Conservation (phyloP, 1,140 invertebrate species). For the Melanaphis sacchari region DNA sequence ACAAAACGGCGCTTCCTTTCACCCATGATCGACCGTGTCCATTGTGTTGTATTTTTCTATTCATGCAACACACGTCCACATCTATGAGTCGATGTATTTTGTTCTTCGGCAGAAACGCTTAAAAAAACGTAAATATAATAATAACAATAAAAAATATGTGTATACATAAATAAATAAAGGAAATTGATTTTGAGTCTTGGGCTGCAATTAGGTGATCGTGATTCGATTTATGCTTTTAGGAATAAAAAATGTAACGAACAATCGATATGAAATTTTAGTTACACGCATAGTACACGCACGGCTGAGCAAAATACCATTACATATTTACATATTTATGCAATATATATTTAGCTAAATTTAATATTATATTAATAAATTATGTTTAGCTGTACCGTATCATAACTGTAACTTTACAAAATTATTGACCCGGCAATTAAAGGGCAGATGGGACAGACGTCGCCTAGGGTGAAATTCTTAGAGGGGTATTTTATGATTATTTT, state of each 20-base stretch:
- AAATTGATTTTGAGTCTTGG: conserved; percentile 19
- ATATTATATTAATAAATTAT: neutral
- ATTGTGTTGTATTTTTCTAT: conserved; percentile 2
- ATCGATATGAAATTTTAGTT: conserved; percentile 4
- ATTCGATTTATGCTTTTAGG: conserved; percentile 4
- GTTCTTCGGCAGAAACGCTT: neutral
- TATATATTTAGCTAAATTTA: neutral
- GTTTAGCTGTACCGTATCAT: neutral
- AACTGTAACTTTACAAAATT: neutral
- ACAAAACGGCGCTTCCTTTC: conserved; percentile 54
- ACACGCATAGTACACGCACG: conserved; percentile 7
- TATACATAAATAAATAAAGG: neutral
- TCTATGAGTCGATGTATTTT: neutral
- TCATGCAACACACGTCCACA: neutral
- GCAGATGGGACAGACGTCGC: neutral
- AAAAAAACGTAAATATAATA: neutral
- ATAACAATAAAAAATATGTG: conserved; percentile 6
- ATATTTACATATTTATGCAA: conserved; percentile 22
- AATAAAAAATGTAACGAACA: neutral
- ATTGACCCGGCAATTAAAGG: neutral
- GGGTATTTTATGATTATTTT: neutral
- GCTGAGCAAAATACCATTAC: neutral
- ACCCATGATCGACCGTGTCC: conserved; percentile 31
- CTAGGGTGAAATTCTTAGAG: neutral
- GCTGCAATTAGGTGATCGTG: neutral